phyloP scores from a whole-genome alignment of 2,888 invertebrate species.

The Coleophora flavipennella region DNA sequence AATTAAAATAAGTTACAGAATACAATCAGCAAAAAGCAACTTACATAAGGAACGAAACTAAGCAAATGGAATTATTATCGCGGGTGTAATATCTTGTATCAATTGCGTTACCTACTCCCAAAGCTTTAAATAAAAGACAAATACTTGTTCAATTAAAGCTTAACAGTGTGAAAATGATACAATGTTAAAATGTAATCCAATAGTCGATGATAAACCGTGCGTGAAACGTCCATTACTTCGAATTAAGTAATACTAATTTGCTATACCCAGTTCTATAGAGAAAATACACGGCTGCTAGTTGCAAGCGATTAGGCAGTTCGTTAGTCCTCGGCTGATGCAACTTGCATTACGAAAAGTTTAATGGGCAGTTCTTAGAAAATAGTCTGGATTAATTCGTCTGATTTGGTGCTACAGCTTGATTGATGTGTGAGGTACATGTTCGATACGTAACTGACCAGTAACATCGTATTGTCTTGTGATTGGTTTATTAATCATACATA shows the following conservation, averaged over 20 bases:
- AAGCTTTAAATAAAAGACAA: constrained; percentile 1
- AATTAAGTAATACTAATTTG: constrained; percentile 64
- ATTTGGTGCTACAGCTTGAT: constrained; percentile 20
- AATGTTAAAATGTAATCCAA: constrained; percentile 16
- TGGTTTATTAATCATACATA: constrained; percentile 19
- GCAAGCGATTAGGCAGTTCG: constrained; percentile 46
- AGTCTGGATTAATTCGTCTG: constrained; percentile 19
- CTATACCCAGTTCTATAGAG: constrained; percentile 46
- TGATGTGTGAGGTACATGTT: constrained; percentile 22
- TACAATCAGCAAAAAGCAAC: no score
- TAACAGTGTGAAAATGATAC: constrained; percentile 13
- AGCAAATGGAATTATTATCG: no score
- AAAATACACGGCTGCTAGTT: constrained; percentile 44
- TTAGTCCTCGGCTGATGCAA: constrained; percentile 38
- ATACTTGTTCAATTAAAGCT: no score
- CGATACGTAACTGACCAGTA: constrained; percentile 5
- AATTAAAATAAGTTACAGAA: no score
- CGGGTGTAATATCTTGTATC: no score
- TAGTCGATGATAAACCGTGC: constrained; percentile 19
- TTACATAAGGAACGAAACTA: no score
- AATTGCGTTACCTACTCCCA: no score
- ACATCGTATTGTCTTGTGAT: constrained; percentile 10
- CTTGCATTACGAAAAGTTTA: constrained; percentile 41
- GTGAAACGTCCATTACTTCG: constrained; percentile 49
- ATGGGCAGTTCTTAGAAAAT: constrained; percentile 36